Conservation (phyloP, 2,888 invertebrate species). For the Choristoneura rosaceana region DNA sequence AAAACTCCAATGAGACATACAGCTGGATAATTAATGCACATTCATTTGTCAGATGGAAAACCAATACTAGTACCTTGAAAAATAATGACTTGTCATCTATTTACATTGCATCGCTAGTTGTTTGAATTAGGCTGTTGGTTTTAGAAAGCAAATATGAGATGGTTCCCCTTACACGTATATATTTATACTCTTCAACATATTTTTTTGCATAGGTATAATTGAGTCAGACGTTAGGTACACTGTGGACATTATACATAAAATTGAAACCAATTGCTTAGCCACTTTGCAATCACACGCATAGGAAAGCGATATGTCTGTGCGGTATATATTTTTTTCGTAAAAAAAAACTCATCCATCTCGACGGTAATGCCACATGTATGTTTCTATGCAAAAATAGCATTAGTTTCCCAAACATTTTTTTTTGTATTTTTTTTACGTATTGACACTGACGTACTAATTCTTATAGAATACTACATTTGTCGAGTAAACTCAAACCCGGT, state of each 20-base stretch:
- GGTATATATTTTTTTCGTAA: too few species aligned
- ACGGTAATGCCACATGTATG: too few species aligned
- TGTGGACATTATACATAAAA: too few species aligned
- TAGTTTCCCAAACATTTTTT: too few species aligned
- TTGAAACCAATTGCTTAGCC: too few species aligned
- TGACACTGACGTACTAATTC: background rate
- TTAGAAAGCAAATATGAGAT: background rate
- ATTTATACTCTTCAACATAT: background rate
- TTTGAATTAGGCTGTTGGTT: background rate
- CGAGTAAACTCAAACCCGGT: background rate
- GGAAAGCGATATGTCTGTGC: too few species aligned
- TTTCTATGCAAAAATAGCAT: too few species aligned
- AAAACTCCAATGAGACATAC: background rate
- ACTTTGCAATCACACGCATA: too few species aligned
- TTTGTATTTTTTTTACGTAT: background rate
- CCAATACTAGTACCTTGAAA: conserved; percentile 3
- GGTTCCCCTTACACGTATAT: too few species aligned
- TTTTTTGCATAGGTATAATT: background rate
- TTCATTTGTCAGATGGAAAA: background rate
- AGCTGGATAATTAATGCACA: background rate
- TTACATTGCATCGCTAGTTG: background rate
- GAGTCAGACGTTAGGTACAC: too few species aligned
- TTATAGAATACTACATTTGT: background rate
- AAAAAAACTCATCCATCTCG: too few species aligned
- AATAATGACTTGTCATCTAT: conserved; percentile 10